Base-by-base conservation (phyloP, 1,140 invertebrate species). In the Zaprionus ghesquierei region DNA sequence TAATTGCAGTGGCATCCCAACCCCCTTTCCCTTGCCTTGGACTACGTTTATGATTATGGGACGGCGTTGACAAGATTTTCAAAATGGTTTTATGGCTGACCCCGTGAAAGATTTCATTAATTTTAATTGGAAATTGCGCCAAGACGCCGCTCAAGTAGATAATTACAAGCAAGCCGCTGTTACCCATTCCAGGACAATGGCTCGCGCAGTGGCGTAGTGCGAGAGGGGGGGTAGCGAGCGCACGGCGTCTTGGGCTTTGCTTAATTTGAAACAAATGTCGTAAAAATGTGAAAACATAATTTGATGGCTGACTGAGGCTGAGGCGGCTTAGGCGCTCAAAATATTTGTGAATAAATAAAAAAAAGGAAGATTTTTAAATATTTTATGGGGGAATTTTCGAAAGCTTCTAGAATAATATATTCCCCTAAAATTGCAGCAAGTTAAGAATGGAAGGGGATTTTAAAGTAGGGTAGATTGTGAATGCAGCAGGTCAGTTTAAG, bases 181-280 rank as follows among this genome's bases (percentile, higher is more conserved):
- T 0, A 25, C 15, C 81, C 77, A 87, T 82, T 73, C 62, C 60
- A 75, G 69, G 60, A 81, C 82, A 87, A 79, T 63, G 75, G 1
- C 1, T 9, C 5, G 41, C 22, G 46, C 29, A 15, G 35, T 2
- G 35, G n/a, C 35, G 35, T 15, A 15, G 35, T 41, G n/a, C 12
- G 5, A 6, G 2, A 6, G n/a, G 13, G 35, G 6, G 35, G 5
- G 12, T 18, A 35, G 27, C n/a, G 9, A 20, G 23, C 20, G 49
- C 3, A 20, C 6, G 25, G 54, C 60, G 56, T 77, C 76, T 84
- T 60, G 68, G 80, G 80, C 77, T 56, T 74, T 71, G 64, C 69
- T 82, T 87, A 89, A 89, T 87, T 87, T 82, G 82, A 87, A 87
- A 89, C 84, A 87, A 87, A 87, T 82, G 82, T 82, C 82, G 78